phyloP scores from a whole-genome alignment of 2,113 vertebrate genomes.

The Phainopepla nitens region DNA sequence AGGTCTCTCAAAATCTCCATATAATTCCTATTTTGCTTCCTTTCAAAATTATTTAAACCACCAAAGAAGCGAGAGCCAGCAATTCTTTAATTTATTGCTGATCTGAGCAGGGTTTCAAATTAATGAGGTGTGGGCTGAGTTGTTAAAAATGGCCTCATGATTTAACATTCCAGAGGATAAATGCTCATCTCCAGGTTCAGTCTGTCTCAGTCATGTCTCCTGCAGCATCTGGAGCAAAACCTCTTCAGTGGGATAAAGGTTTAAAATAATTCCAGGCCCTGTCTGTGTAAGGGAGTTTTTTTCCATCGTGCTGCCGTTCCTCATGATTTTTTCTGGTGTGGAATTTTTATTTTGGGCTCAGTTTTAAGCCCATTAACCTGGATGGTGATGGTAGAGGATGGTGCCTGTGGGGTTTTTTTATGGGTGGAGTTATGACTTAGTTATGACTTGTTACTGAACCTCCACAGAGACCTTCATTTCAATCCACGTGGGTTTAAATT shows the following conservation, averaged over 20 bases:
- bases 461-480: background rate
- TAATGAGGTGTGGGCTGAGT: background rate
- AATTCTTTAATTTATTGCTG: background rate
- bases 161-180: background rate
- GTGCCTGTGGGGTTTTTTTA: fast-evolving
- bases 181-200: background rate
- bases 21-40: background rate
- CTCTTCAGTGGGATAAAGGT: background rate
- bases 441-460: fast-evolving
- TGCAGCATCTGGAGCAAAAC: background rate
- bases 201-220: background rate
- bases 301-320: background rate
- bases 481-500: background rate
- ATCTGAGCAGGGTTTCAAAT: background rate
- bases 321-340: background rate
- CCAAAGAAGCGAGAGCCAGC: background rate
- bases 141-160: background rate
- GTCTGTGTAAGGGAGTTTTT: background rate
- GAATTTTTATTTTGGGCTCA: background rate
- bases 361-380: background rate
- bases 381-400: fast-evolving
- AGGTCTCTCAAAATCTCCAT: background rate
- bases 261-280: background rate
- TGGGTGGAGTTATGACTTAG: fast-evolving
- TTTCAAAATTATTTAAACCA: background rate